Evolutionary conservation across 2,797 vertebrate species (phyloP).

Genomic region (Menidia menidia): DNA sequence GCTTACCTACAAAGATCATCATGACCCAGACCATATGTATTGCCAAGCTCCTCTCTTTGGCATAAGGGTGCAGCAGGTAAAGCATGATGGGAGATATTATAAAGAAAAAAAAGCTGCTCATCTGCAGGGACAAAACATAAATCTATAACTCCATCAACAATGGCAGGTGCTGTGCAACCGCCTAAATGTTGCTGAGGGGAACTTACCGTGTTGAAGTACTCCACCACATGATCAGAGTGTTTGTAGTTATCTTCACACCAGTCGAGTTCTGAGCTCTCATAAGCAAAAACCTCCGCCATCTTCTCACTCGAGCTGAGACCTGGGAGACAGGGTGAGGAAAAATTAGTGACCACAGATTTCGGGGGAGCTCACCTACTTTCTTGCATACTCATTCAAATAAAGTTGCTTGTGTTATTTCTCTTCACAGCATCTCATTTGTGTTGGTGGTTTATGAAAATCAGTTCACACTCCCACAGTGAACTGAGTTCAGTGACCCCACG

Average conservation of each 20-base stretch:
- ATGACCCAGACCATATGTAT: constrained; percentile 83
- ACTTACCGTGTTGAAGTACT: constrained; percentile 96
- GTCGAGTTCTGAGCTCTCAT: constrained; percentile 93
- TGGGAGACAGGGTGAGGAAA: constrained; percentile 39
- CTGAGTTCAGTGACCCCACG: not conserved
- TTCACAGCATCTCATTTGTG: not conserved
- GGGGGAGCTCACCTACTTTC: not conserved
- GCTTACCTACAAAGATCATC: constrained; percentile 89
- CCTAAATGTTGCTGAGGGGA: not conserved
- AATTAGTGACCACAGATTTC: not conserved
- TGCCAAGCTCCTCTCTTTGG: constrained; percentile 80
- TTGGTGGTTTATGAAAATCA: constrained; percentile 53
- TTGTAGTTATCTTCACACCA: constrained; percentile 96
- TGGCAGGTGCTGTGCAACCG: not conserved
- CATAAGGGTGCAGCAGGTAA: constrained; percentile 89
- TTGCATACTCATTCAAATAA: constrained; percentile 22
- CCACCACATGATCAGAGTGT: constrained; percentile 87
- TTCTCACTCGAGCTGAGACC: constrained; percentile 67
- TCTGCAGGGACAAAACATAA: constrained; percentile 71
- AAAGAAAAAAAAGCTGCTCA: constrained; percentile 92
- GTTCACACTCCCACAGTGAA: not conserved
- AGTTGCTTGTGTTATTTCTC: not conserved
- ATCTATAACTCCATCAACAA: not conserved
- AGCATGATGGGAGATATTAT: constrained; percentile 89
- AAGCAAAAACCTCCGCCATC: constrained; percentile 88